Conservation (phyloP, 2,797 vertebrate genomes). For the Morelia viridis region DNA sequence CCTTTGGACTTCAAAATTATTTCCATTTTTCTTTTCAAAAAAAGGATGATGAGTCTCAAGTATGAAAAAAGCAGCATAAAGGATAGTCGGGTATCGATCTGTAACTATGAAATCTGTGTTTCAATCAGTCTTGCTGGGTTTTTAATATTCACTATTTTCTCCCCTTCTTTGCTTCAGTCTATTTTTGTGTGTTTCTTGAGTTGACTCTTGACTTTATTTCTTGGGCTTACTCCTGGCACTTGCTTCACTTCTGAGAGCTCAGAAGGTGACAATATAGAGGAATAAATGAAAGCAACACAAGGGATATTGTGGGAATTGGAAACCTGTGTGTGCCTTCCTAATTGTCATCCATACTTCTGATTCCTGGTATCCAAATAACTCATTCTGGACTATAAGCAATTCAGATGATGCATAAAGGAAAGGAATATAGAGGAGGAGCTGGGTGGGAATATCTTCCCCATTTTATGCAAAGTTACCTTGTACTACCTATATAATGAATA, state of each 20-base stretch:
- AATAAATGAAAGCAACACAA: background rate
- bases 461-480: background rate
- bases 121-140: background rate
- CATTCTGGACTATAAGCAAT: background rate
- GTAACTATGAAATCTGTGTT: background rate
- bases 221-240: background rate
- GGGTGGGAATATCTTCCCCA: background rate
- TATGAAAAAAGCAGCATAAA: constrained; percentile 5
- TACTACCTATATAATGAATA: background rate
- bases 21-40: constrained; percentile 15
- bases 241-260: background rate
- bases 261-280: background rate
- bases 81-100: constrained; percentile 7
- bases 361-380: background rate
- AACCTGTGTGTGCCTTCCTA: background rate
- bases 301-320: background rate
- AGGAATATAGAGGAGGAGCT: background rate
- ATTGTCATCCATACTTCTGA: background rate
- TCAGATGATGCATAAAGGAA: background rate
- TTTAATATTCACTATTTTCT: background rate
- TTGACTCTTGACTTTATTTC: background rate
- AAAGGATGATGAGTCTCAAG: constrained; percentile 24
- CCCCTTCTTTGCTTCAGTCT: background rate
- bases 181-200: background rate
- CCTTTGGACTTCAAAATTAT: constrained; percentile 48